phyloP scores from a whole-genome alignment of 2,888 invertebrate genomes.

The Rhagonycha fulva region DNA sequence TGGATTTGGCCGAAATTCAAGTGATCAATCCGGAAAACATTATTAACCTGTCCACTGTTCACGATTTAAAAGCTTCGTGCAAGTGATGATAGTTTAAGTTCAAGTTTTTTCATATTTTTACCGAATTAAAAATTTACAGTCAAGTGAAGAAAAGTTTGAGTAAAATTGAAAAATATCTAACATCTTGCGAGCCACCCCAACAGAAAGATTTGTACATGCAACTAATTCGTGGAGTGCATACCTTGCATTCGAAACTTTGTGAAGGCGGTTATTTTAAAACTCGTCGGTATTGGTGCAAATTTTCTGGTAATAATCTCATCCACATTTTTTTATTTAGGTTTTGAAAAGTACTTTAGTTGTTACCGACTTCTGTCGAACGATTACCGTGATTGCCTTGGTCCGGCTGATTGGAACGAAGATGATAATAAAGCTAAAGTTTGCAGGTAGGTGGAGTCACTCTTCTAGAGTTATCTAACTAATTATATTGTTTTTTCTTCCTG shows the following conservation, averaged over 20 bases:
- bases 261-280: not conserved
- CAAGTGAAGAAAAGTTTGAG: constrained; percentile 47
- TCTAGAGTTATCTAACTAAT: not conserved
- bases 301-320: not conserved
- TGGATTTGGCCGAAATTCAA: constrained; percentile 58
- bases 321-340: constrained; percentile 36
- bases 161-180: constrained; percentile 51
- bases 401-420: constrained; percentile 61
- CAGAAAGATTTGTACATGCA: constrained; percentile 57
- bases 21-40: constrained; percentile 61
- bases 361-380: constrained; percentile 56
- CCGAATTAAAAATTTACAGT: constrained; percentile 36
- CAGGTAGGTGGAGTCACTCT: constrained; percentile 43
- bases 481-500: not conserved
- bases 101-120: not conserved
- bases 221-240: constrained; percentile 54
- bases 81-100: constrained; percentile 37
- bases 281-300: not conserved
- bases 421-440: constrained; percentile 53
- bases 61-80: constrained; percentile 51
- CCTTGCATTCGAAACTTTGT: constrained; percentile 55
- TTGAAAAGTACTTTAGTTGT: constrained; percentile 51
- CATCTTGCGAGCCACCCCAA: constrained; percentile 51
- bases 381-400: constrained; percentile 58
- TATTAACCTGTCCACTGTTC: constrained; percentile 53